A percentile compares a stretch with the other conserved stretches of the same genome.
phyloP scores from a whole-genome alignment of 2,113 vertebrate species.

The Bufo bufo region DNA sequence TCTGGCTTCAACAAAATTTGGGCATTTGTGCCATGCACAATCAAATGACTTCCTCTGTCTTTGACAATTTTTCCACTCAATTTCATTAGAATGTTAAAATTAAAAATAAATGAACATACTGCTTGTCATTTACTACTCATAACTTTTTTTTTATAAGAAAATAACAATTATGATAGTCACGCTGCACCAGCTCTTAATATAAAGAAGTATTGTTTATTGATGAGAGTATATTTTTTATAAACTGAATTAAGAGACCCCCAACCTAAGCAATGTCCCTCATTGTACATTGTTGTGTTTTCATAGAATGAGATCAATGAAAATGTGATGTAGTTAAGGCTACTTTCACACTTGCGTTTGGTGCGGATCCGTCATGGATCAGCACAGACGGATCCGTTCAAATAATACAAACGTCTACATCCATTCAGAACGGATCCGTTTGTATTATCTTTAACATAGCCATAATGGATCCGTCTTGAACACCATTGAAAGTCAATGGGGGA shows the following conservation, averaged over 20 bases:
- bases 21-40: not conserved
- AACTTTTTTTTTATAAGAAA: not conserved
- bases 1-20: not conserved
- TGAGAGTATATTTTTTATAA: not conserved
- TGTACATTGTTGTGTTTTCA: too few species aligned
- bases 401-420: too few species aligned
- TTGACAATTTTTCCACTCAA: not conserved
- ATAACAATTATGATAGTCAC: not conserved
- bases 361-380: too few species aligned
- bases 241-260: not conserved
- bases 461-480: too few species aligned
- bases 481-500: too few species aligned
- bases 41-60: not conserved
- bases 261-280: too few species aligned
- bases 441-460: too few species aligned
- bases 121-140: not conserved
- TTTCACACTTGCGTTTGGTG: too few species aligned
- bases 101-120: not conserved
- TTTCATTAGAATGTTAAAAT: slow-evolving; percentile 1
- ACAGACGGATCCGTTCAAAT: too few species aligned
- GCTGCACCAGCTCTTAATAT: not conserved
- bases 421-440: too few species aligned
- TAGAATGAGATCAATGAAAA: too few species aligned
- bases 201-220: not conserved
- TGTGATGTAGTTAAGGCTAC: too few species aligned